Base-by-base conservation (phyloP, 1,140 invertebrate genomes). In the Monomorium pharaonis region DNA sequence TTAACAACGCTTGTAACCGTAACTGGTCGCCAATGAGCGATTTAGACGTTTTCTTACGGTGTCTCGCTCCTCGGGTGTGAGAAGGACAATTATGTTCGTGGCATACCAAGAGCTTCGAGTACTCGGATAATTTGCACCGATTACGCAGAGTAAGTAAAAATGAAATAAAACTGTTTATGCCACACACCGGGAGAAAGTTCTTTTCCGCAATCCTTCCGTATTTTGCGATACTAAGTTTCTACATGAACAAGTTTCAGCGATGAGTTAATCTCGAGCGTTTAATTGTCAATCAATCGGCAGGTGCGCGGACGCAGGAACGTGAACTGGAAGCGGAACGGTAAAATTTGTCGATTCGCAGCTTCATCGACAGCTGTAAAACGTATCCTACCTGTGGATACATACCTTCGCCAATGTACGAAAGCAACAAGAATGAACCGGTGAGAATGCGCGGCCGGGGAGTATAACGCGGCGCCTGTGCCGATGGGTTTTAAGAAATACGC, bases 401-500 rank as follows among this genome's bases (percentile, higher is more conserved):
- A 63, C 30, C 44, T 86, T 27, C 9, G 16, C 69, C 70, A 87
- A 88, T 88, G 86, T 54, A 76, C 69, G 70, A 47, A 74, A 54
- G 87, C 78, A 89, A 77, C 74, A 88, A 89, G 86, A 77, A 75
- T 63, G n/a, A n/a, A 75, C 44, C 63, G 56, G 47, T 37, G 60
- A 89, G 63, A 67, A 24, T 27, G 63, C 16, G 62, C 83, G 37
- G n/a, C n/a, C n/a, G 47, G 37, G n/a, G n/a, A n/a, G n/a, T n/a
- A n/a, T n/a, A n/a, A n/a, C n/a, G 37, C 69, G 86, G 67, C 60
- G 69, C 76, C 69, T 42, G n/a, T n/a, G 44, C 54, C 62, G 70
- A n/a, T n/a, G n/a, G 60, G 69, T 81, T 85, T 78, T 67, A 89
- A 89, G 84, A 86, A 86, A 37, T 84, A 78, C 80, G n/a, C n/a